Conservation (phyloP, 1,140 invertebrate species). For the honey bee (Apis mellifera) region Amel_HAv3.1 CM009937.2:1310501-1311000, state of each 20-base stretch:
- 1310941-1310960: background rate
- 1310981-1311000: background rate
- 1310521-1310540: background rate
- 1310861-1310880: conserved; percentile 13
- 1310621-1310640: background rate
- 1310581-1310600: background rate
- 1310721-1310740: conserved; percentile 38
- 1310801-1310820: conserved; percentile 28
- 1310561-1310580: background rate
- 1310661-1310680: conserved; percentile 19
- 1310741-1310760: conserved; percentile 6
- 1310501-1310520: too few species aligned
- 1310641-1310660: conserved; percentile 21
- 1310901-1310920: conserved; percentile 28
- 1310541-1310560: background rate
- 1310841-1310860: background rate
- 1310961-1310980: background rate
- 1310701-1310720: conserved; percentile 32
- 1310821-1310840: conserved; percentile 2
- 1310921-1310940: background rate
- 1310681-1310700: background rate
- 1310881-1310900: conserved; percentile 17
- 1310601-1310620: background rate
- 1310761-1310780: background rate
- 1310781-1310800: conserved; percentile 6